A percentile compares a stretch with the other conserved stretches of the same genome.
phyloP scores from a whole-genome alignment of 2,113 vertebrate genomes.

The Paramormyrops kingsleyae region DNA sequence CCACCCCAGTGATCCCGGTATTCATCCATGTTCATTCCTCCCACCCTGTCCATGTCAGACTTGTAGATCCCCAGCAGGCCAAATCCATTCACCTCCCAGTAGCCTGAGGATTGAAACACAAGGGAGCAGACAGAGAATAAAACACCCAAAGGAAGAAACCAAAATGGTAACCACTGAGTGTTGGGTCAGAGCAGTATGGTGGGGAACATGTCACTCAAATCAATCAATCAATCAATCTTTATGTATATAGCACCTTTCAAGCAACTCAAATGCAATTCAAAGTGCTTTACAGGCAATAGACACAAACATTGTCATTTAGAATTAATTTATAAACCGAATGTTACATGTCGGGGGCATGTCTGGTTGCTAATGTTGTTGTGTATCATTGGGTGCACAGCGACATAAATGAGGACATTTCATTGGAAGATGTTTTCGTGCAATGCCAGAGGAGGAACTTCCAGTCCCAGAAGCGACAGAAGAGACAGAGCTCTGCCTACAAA shows the following conservation, averaged over 20 bases:
- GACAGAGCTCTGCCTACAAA: too few species aligned
- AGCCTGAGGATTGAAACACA: constrained; percentile 61
- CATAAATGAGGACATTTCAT: too few species aligned
- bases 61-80: constrained; percentile 94
- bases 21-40: constrained; percentile 93
- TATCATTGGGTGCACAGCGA: too few species aligned
- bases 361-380: too few species aligned
- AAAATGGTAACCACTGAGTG: background rate
- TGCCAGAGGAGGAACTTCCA: too few species aligned
- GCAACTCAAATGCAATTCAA: background rate
- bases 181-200: background rate
- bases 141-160: background rate
- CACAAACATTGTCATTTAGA: background rate
- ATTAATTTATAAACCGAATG: background rate
- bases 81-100: constrained; percentile 95
- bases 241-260: background rate
- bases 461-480: too few species aligned
- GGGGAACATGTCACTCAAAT: background rate
- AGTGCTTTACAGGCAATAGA: background rate
- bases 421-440: too few species aligned
- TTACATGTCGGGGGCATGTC: too few species aligned
- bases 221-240: background rate
- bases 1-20: constrained; percentile 88
- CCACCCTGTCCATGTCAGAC: constrained; percentile 79
- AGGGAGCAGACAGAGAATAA: background rate